phyloP scores from a whole-genome alignment of 2,797 vertebrate genomes.

The Anguilla megastoma region DNA sequence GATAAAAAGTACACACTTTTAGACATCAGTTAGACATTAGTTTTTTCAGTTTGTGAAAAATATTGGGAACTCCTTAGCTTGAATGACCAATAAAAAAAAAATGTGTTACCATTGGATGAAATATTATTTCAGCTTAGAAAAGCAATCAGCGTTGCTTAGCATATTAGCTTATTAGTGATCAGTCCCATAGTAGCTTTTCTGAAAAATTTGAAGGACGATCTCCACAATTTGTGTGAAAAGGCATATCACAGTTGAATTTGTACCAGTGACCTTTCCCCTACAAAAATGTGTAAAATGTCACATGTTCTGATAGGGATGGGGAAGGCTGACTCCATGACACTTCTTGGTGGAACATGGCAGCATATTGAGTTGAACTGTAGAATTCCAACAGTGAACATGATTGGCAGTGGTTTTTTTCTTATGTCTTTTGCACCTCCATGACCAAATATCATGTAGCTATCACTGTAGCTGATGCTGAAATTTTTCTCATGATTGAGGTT shows the following conservation, averaged over 20 bases:
- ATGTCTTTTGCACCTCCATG: background rate
- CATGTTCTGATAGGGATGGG: background rate
- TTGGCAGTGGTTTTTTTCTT: background rate
- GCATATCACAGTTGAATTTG: background rate
- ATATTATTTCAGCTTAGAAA: background rate
- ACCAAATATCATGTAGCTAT: no score
- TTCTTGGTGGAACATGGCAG: background rate
- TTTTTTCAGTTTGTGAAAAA: background rate
- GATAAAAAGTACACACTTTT: background rate
- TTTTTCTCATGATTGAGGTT: background rate
- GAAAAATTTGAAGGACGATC: background rate
- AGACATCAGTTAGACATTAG: background rate
- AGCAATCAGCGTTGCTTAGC: background rate
- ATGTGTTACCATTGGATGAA: background rate
- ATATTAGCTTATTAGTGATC: background rate
- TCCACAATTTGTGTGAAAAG: background rate
- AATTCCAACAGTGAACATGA: constrained; percentile 7
- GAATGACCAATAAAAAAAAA: background rate
- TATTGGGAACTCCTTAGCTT: background rate
- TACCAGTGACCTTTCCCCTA: background rate
- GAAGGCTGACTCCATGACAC: background rate
- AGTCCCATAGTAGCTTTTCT: no score
- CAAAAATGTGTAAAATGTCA: background rate
- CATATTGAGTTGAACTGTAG: constrained; percentile 17
- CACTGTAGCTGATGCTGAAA: background rate